Conservation (phyloP, 2,113 vertebrate species). For the Alethe diademata region DNA sequence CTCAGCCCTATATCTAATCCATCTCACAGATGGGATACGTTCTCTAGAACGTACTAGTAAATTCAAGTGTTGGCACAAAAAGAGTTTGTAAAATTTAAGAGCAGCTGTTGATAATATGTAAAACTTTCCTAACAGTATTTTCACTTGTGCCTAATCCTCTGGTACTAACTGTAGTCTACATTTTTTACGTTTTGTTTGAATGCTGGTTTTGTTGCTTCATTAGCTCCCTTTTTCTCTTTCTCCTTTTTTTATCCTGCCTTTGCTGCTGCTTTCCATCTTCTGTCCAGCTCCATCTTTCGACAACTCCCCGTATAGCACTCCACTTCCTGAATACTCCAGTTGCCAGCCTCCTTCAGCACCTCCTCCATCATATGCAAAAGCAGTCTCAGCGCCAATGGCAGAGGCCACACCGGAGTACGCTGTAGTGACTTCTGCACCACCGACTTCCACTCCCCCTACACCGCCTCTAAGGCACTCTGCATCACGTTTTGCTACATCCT, state of each 20-base stretch:
- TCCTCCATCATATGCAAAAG: conserved; percentile 84
- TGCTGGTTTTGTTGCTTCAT: conserved; percentile 91
- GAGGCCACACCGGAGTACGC: conserved; percentile 82
- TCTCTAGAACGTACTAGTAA: background rate
- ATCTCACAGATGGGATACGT: background rate
- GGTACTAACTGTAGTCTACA: conserved; percentile 81
- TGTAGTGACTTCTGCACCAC: conserved; percentile 78
- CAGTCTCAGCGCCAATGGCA: conserved; percentile 81
- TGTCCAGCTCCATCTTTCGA: conserved; percentile 88
- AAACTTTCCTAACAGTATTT: conserved; percentile 66
- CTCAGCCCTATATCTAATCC: background rate
- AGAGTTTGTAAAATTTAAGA: conserved; percentile 29
- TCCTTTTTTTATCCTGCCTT: conserved; percentile 82
- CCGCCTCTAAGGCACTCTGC: conserved; percentile 93
- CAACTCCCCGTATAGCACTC: conserved; percentile 88
- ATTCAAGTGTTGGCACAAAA: conserved; percentile 50
- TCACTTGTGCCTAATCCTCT: conserved; percentile 76
- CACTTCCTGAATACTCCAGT: conserved; percentile 86
- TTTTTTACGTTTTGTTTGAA: conserved; percentile 80
- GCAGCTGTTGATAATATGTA: conserved; percentile 39
- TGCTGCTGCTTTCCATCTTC: conserved; percentile 79
- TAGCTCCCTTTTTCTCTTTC: conserved; percentile 87
- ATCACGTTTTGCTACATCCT: conserved; percentile 93
- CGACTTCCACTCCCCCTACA: conserved; percentile 86
- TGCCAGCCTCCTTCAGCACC: conserved; percentile 83